Base-by-base conservation (phyloP, 1,140 invertebrate species). In the Aethina tumida region DNA sequence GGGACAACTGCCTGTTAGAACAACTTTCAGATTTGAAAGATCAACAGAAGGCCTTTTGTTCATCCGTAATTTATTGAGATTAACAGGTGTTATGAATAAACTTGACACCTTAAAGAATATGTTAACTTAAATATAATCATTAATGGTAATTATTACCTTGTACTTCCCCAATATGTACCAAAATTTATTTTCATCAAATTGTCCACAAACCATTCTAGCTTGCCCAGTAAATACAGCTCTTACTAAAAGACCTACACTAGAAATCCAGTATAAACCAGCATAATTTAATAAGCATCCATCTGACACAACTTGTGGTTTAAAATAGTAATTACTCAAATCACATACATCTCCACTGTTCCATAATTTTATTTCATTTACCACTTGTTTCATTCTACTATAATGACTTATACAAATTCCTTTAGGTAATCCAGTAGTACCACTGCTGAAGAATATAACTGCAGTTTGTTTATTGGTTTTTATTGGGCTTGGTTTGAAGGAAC, bases 1-100 rank as follows among this genome's bases (percentile, higher is more conserved):
- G 0, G 55, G 64, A 20, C 64, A 59, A n/a, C 56, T 61, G 0
- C 73, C 75, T 2, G 66, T 68, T 30, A 70, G 43, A 1, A 60
- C 47, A 47, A 50, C 51, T 22, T 49, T 35, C 16, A 56, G 44
- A n/a, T 43, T 38, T 12, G 42, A 16, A 27, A 55, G 45, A 2
- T 52, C 42, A 15, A 53, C 33, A 5, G 37, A 15, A 6, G 52
- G 39, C 46, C 54, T 55, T 5, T 18, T 37, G 19, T 9, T 34
- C 21, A 35, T 29, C 14, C 44, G 13, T 19, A 41, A 17, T 41
- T 34, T 24, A 10, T 45, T 44, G 13, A 40, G 41, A 35, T 47
- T 37, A 12, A 41, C 33, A n/a, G 49, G 45, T 5, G 46, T 42
- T 17, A 53, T 18, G 30, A 47, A 36, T 10, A 32, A 17, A 3